Evolutionary conservation across 2,888 invertebrate species (phyloP), one percentile per base, ranked within the genome.

Genomic region (Amblyjoppa proteus): DNA sequence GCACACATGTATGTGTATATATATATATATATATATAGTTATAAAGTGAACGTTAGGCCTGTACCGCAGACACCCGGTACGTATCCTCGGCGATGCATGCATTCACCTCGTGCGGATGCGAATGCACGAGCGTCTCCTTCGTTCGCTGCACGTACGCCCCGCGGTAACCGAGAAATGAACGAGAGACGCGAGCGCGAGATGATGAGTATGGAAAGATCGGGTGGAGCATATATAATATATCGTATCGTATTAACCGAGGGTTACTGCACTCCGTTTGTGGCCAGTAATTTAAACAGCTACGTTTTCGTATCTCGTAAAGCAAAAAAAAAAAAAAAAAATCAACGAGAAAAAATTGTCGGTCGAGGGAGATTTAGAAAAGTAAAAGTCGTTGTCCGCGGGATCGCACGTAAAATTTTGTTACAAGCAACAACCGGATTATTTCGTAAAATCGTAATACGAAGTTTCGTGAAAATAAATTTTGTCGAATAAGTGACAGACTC

Each of bases 161-260:
- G 61, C 41, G 25, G 61, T 64, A 64, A 34, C 64, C 70, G 71
- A 41, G 71, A 51, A 71, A 25, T 61, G 53, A 31, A 51, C 25
- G 45, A 61, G 73, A 66, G 45, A 73, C 45, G 81, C 56, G 56
- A 81, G 58, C 74, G 74, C 73, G 81, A 74, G 68, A 81, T 70
- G 49, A 61, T 71, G 81, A 69, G 56, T 28, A 69, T 56, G 31
- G 51, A 78, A 68, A 70, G 80, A 81, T 81, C 76, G 80, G 76
- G 76, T 71, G 53, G 71, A 56, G 70, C 61, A 71, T 49, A 16
- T 16, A 49, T 80, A 71, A 76, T 84, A 71, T 84, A 81, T 81
- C 75, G 81, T 76, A 76, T 75, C 80, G 64, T 71, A 70, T 70
- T 75, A 79, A 84, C 41, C 69, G 74, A 56, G n/a, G 66, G 76